Evolutionary conservation across 2,888 invertebrate genomes (phyloP), one percentile per base, ranked within the genome.

Genomic region (Homarus gammarus): DNA sequence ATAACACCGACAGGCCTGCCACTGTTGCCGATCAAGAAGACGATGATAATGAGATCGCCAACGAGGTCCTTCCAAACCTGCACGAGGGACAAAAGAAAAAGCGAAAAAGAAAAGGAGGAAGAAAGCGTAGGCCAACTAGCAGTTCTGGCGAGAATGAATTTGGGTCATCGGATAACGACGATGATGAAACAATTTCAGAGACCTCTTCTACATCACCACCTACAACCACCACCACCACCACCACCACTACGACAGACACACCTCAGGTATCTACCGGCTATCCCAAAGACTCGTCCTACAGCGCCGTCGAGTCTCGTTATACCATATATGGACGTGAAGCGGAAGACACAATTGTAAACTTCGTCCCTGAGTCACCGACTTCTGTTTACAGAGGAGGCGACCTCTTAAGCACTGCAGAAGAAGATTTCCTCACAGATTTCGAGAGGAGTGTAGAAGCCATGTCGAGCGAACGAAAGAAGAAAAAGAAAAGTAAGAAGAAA

Each of bases 281-380:
- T 38, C 73, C 84, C n/a, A 78, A 79, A n/a, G 79, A 83, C 51
- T 84, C 81, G 8, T 61, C 64, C 15, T 77, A 84, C 44, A 79
- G 78, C n/a, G 49, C 84, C 33, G 18, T 61, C 10, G 85, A 85
- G 68, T 68, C 79, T 5, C 84, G 73, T 36, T 89, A 89, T 36
- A 89, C 84, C 38, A 84, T 89, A n/a, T 84, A 79, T 40, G 90
- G 81, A n/a, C 36, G 56, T 1, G 84, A 72, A 8, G 49, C 68
- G 5, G 79, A 79, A 40, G 68, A 36, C 22, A 87, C 84, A 8
- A 84, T 89, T 22, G 84, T 89, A 22, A 84, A 84, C 27, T 78
- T 89, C 36, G 78, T 83, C 31, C 87, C 81, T 31, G 81, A 82
- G 22, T 64, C 64, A 1, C 78, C 77, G 6, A 36, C 84, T 5